Evolutionary conservation across 2,113 vertebrate species (phyloP).

Genomic region (Tympanuchus pallidicinctus): DNA sequence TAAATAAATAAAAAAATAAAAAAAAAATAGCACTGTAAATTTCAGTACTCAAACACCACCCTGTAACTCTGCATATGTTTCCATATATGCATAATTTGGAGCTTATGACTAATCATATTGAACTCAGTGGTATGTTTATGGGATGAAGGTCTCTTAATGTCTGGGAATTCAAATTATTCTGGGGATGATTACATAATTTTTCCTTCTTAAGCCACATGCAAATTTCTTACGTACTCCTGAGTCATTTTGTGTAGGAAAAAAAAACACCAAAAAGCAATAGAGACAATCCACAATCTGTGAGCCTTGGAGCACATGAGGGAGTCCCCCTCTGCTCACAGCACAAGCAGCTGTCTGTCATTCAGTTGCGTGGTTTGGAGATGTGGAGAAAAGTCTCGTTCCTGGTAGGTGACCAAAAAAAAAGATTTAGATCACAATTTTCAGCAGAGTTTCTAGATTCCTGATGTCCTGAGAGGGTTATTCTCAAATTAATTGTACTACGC

Average conservation of each 20-base stretch:
- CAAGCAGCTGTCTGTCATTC: not conserved
- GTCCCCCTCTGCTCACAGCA: not conserved
- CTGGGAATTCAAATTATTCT: not conserved
- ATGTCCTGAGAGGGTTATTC: conserved; percentile 33
- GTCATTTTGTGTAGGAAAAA: not conserved
- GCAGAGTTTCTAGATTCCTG: not conserved
- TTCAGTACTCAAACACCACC: not conserved
- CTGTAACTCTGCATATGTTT: not conserved
- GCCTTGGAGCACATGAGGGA: not conserved
- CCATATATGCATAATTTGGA: not conserved
- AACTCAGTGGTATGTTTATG: not conserved
- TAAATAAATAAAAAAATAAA: not conserved
- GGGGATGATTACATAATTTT: not conserved
- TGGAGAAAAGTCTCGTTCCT: not conserved
- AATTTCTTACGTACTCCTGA: not conserved
- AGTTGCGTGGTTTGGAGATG: not conserved
- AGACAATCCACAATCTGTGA: not conserved
- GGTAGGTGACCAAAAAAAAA: not conserved
- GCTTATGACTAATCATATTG: not conserved
- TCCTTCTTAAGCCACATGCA: not conserved
- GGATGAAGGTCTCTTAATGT: not conserved
- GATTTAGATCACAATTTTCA: not conserved
- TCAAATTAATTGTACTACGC: conserved; percentile 22
- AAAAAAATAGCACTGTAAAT: not conserved
- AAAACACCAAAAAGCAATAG: not conserved